Conservation (phyloP, 2,888 invertebrate species). For the Phyto melanocephala region DNA sequence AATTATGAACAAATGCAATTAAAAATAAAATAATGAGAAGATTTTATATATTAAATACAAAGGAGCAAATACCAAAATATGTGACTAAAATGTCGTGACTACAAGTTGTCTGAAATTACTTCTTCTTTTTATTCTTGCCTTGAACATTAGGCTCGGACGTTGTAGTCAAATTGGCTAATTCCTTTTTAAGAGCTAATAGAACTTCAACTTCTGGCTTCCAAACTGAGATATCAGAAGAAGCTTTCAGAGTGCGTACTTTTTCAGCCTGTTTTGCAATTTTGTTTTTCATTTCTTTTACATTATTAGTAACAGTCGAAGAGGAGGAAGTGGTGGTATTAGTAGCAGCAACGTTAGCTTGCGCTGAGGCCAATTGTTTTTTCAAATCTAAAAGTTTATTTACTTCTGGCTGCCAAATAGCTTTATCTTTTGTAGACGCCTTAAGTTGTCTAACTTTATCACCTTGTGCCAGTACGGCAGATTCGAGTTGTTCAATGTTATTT, state of each 20-base stretch:
- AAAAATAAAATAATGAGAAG: background rate
- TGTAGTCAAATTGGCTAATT: conserved; percentile 79
- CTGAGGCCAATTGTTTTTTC: conserved; percentile 83
- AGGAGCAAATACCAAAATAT: conserved; percentile 5
- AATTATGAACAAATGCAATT: conserved; percentile 21
- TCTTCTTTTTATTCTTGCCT: conserved; percentile 76
- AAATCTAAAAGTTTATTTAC: conserved; percentile 86
- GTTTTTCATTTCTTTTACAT: conserved; percentile 80
- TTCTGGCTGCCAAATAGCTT: conserved; percentile 88
- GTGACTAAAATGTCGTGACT: conserved; percentile 9
- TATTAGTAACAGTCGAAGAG: conserved; percentile 60
- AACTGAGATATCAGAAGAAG: conserved; percentile 85
- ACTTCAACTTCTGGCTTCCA: conserved; percentile 89
- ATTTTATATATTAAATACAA: background rate
- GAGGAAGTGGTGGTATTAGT: conserved; percentile 6
- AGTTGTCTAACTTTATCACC: conserved; percentile 87
- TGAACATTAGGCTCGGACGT: conserved; percentile 67
- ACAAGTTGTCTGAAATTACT: conserved; percentile 67
- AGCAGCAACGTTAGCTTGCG: conserved; percentile 67
- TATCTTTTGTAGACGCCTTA: conserved; percentile 88
- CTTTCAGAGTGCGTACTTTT: conserved; percentile 87
- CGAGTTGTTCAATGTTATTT: conserved; percentile 73
- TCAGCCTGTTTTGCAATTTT: conserved; percentile 83
- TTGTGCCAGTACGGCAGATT: conserved; percentile 81
- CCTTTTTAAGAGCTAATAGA: conserved; percentile 86